These are phyloP conservation scores for Fistularia commersonii DNA, from an alignment of 2,797 vertebrate genomes.

Conservation along the genomic window DNA sequence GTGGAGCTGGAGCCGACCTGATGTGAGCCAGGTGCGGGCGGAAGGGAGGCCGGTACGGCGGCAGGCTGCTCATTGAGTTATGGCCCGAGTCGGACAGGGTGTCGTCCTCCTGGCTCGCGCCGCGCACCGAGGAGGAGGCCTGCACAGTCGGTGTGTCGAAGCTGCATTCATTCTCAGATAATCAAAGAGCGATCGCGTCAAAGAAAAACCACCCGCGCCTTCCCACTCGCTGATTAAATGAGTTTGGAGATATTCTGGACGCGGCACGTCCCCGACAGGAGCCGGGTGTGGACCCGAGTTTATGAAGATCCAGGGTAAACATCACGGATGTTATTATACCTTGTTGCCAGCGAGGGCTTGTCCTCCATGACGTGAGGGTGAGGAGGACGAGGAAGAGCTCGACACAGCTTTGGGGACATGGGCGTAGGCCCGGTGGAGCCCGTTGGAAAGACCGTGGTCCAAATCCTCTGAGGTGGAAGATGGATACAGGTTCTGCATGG, in stretches of 20 bases:
- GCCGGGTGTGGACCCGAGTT: neutral
- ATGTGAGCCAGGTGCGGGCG: slow-evolving; percentile 85
- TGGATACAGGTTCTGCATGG: slow-evolving; percentile 90
- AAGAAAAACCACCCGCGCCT: no score
- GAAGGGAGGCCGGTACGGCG: slow-evolving; percentile 83
- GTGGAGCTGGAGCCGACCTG: slow-evolving; percentile 49
- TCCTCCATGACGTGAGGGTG: slow-evolving; percentile 77
- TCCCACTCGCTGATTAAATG: no score
- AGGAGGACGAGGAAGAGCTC: slow-evolving; percentile 84
- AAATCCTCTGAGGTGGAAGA: slow-evolving; percentile 86
- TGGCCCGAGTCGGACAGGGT: slow-evolving; percentile 85
- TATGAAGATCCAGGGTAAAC: neutral
- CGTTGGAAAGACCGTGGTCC: slow-evolving; percentile 81
- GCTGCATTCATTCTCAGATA: no score
- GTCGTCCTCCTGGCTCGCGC: slow-evolving; percentile 82
- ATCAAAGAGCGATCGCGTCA: no score
- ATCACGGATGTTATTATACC: slow-evolving; percentile 30
- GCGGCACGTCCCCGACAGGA: no score
- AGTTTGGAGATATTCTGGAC: no score
- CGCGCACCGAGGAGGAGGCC: slow-evolving; percentile 68
- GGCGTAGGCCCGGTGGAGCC: slow-evolving; percentile 63
- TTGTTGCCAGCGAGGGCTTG: slow-evolving; percentile 50
- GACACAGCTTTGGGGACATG: slow-evolving; percentile 77
- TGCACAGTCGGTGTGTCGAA: no score
- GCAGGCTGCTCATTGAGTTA: slow-evolving; percentile 91